phyloP scores from a whole-genome alignment of 2,797 vertebrate genomes.

The Tangara arthus region DNA sequence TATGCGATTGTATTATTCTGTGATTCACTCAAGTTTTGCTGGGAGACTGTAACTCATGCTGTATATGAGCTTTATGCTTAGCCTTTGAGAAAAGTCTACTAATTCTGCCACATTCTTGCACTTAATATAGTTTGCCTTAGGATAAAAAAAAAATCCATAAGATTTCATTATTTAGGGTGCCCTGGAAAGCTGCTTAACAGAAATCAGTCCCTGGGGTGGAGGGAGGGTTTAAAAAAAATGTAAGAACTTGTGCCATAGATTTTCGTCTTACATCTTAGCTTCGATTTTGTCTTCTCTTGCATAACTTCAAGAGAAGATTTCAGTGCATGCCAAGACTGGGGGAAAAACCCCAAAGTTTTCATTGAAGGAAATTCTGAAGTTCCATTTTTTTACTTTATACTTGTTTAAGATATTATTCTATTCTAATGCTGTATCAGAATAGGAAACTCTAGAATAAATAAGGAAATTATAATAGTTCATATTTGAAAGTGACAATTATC shows the following conservation, averaged over 20 bases:
- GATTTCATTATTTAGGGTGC: background rate
- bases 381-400: background rate
- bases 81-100: background rate
- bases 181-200: background rate
- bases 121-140: background rate
- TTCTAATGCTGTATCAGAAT: background rate
- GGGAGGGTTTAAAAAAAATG: background rate
- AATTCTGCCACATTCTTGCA: background rate
- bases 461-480: background rate
- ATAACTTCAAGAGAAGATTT: background rate
- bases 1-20: background rate
- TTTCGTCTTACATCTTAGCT: background rate
- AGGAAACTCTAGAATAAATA: background rate
- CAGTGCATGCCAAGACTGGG: accelerated
- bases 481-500: background rate
- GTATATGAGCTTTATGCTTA: background rate
- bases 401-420: background rate
- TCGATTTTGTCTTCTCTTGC: background rate
- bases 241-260: background rate
- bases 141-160: background rate
- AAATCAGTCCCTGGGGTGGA: background rate
- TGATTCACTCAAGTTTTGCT: background rate
- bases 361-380: background rate
- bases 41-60: background rate
- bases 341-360: background rate